A percentile compares a stretch with the other conserved stretches of the same genome.
Evolutionary conservation across 2,113 vertebrate species (phyloP).

Genomic region (Eolophus roseicapilla): DNA sequence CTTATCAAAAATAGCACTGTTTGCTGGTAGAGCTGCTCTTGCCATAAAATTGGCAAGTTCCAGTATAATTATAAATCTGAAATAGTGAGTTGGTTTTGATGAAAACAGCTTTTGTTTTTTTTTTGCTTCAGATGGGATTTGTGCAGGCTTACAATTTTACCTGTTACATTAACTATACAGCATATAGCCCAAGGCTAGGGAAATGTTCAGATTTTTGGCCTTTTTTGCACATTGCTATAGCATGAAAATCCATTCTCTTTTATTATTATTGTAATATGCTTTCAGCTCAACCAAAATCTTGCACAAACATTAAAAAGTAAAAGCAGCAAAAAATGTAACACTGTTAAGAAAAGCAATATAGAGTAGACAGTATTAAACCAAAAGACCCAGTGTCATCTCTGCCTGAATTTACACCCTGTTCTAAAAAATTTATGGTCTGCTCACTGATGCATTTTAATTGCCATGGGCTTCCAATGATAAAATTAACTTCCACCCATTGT

Average conservation of each 20-base stretch:
- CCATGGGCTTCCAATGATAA: slow-evolving; percentile 21
- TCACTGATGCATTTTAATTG: slow-evolving; percentile 50
- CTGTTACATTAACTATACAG: background rate
- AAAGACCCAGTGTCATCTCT: background rate
- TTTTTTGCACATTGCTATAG: background rate
- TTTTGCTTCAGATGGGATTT: background rate
- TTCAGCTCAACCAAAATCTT: background rate
- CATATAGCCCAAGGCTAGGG: background rate
- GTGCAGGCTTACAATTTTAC: background rate
- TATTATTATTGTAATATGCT: slow-evolving; percentile 3
- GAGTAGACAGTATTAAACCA: background rate
- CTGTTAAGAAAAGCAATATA: background rate
- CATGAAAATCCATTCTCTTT: slow-evolving; percentile 1
- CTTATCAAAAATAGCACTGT: slow-evolving; percentile 7
- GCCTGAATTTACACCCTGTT: slow-evolving; percentile 24
- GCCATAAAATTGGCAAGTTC: background rate
- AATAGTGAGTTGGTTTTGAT: background rate
- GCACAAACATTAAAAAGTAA: background rate
- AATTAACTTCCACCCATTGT: slow-evolving; percentile 40
- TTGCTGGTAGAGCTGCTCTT: background rate
- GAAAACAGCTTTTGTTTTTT: background rate
- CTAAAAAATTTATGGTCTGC: slow-evolving; percentile 48
- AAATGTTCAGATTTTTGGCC: background rate
- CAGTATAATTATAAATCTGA: slow-evolving; percentile 20
- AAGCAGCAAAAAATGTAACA: background rate